phyloP scores from a whole-genome alignment of 2,113 vertebrate genomes.

The Ivindomyrus marchei region DNA sequence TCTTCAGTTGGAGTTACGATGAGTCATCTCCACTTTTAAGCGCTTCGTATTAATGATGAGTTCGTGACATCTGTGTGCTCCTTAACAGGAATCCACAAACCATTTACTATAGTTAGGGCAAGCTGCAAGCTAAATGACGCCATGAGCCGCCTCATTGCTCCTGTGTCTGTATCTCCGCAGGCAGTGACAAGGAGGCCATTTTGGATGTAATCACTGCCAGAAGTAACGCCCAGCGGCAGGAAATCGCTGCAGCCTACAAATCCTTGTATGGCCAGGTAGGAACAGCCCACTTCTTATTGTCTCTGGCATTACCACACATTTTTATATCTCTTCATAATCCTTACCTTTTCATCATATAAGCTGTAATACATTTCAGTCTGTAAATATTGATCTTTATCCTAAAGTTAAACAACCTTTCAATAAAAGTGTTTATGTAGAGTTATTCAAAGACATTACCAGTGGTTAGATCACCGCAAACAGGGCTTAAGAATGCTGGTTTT shows the following conservation, averaged over 20 bases:
- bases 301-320: not conserved
- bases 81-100: not conserved
- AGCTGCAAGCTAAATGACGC: not conserved
- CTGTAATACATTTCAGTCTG: not conserved
- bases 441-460: not conserved
- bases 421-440: not conserved
- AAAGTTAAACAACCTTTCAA: not conserved
- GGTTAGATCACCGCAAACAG: not conserved
- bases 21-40: not conserved
- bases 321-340: not conserved
- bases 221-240: constrained; percentile 83
- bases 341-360: not conserved
- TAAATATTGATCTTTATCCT: not conserved
- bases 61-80: not conserved
- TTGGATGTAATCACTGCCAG: constrained; percentile 81
- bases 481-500: not conserved
- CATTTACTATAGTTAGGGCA: not conserved
- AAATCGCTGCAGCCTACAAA: constrained; percentile 80
- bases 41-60: not conserved
- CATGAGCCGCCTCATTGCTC: not conserved
- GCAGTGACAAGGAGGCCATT: constrained; percentile 93
- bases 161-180: constrained; percentile 49
- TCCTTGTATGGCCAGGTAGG: constrained; percentile 84
- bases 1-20: not conserved
- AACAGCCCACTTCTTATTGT: not conserved